Evolutionary conservation across 2,797 vertebrate genomes (phyloP).

Genomic region (Sebastes aleutianus): DNA sequence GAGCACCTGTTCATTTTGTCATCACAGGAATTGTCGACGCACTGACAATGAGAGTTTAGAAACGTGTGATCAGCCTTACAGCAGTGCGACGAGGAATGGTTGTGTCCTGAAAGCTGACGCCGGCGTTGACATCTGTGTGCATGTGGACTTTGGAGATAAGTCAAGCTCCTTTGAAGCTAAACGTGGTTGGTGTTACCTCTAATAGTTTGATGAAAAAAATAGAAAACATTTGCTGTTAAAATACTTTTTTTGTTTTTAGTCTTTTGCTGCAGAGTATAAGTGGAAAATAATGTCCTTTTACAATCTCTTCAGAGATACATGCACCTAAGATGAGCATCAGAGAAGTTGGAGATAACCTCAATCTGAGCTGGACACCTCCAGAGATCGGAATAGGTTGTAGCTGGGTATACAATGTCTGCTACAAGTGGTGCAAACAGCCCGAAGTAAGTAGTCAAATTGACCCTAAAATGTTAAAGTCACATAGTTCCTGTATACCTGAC

Average conservation of each 20-base stretch:
- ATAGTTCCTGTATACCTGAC: background rate
- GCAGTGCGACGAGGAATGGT: background rate
- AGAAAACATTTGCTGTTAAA: background rate
- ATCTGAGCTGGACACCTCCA: background rate
- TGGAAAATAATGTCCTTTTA: background rate
- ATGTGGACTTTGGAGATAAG: background rate
- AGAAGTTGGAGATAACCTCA: background rate
- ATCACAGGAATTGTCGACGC: background rate
- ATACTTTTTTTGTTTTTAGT: background rate
- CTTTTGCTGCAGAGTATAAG: background rate
- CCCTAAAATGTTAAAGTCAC: background rate
- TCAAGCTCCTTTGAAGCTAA: background rate
- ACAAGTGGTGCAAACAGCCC: background rate
- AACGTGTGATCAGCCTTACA: background rate
- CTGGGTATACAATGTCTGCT: background rate
- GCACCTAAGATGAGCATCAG: background rate
- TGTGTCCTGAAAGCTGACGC: slow-evolving; percentile 1
- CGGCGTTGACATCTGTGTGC: background rate
- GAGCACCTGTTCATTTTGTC: background rate
- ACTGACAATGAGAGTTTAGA: accelerated
- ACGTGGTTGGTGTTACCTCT: slow-evolving; percentile 39
- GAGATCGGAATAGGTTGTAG: accelerated
- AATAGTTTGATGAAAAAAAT: background rate
- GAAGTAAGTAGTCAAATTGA: slow-evolving; percentile 14
- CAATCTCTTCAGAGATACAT: slow-evolving; percentile 7